Conservation (phyloP, 2,113 vertebrate species). For the Scomber japonicus region DNA sequence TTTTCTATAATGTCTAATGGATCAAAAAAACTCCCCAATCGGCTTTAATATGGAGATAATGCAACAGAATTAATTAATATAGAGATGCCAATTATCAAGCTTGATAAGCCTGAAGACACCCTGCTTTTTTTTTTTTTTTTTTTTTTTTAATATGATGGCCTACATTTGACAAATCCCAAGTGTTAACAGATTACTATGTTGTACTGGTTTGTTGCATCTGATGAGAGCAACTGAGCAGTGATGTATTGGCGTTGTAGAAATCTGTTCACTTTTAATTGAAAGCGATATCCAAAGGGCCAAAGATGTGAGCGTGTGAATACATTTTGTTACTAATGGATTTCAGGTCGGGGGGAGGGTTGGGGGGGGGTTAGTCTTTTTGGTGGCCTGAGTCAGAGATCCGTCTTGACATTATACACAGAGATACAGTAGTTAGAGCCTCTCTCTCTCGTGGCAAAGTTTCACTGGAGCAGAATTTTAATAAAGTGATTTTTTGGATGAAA, state of each 20-base stretch:
- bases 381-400: conserved; percentile 27
- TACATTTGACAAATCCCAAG: conserved; percentile 53
- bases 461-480: conserved; percentile 64
- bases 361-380: conserved; percentile 12
- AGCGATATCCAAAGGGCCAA: not conserved
- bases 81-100: conserved; percentile 55
- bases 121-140: conserved; percentile 24
- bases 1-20: conserved; percentile 54
- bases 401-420: conserved; percentile 40
- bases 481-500: conserved; percentile 65
- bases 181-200: conserved; percentile 56
- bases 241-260: conserved; percentile 9
- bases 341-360: conserved; percentile 23
- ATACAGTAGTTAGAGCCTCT: conserved; percentile 26
- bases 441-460: conserved; percentile 45
- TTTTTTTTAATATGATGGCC: conserved; percentile 26
- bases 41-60: conserved; percentile 64
- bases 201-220: conserved; percentile 11
- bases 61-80: conserved; percentile 62
- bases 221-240: conserved; percentile 6
- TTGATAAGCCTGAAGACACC: conserved; percentile 43
- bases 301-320: conserved; percentile 32
- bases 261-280: conserved; percentile 33
- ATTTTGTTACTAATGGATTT: conserved; percentile 50
- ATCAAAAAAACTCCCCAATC: conserved; percentile 40